Percentiles rank a stretch among this genome's conserved stretches.
Evolutionary conservation across 2,797 vertebrate species (phyloP).

Genomic region (Enteromius argenteus): DNA sequence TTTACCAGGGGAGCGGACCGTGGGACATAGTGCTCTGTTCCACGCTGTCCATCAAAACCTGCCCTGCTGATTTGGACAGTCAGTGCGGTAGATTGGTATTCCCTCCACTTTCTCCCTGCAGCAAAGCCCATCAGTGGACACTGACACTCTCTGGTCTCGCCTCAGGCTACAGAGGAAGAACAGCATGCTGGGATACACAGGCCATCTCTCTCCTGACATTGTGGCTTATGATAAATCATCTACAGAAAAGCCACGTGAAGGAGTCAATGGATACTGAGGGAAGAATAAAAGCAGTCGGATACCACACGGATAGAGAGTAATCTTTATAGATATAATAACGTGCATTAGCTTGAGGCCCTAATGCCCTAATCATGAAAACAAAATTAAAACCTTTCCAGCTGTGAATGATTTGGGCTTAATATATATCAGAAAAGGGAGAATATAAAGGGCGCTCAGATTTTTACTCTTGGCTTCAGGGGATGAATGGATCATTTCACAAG

Average conservation of each 20-base stretch:
- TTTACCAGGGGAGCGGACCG: slow-evolving; percentile 70
- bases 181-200: slow-evolving; percentile 53
- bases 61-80: slow-evolving; percentile 65
- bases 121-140: slow-evolving; percentile 74
- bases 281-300: slow-evolving; percentile 26
- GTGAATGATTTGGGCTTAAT: slow-evolving; percentile 38
- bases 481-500: slow-evolving; percentile 69
- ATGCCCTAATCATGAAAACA: slow-evolving; percentile 47
- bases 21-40: slow-evolving; percentile 73
- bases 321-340: slow-evolving; percentile 10
- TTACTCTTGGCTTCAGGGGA: slow-evolving; percentile 51
- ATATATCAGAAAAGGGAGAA: slow-evolving; percentile 34
- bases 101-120: slow-evolving; percentile 71
- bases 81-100: slow-evolving; percentile 65
- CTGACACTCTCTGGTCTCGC: slow-evolving; percentile 66
- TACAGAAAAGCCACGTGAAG: slow-evolving; percentile 36
- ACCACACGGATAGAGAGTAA: neutral
- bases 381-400: slow-evolving; percentile 42
- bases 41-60: slow-evolving; percentile 70
- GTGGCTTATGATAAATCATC: slow-evolving; percentile 57
- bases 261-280: slow-evolving; percentile 17
- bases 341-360: slow-evolving; percentile 29
- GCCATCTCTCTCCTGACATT: slow-evolving; percentile 40
- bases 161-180: slow-evolving; percentile 67
- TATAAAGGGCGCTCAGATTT: slow-evolving; percentile 35